These are phyloP conservation scores for Lophura swinhoii DNA, from an alignment of 2,797 vertebrate genomes.

Conservation along the genomic window DNA sequence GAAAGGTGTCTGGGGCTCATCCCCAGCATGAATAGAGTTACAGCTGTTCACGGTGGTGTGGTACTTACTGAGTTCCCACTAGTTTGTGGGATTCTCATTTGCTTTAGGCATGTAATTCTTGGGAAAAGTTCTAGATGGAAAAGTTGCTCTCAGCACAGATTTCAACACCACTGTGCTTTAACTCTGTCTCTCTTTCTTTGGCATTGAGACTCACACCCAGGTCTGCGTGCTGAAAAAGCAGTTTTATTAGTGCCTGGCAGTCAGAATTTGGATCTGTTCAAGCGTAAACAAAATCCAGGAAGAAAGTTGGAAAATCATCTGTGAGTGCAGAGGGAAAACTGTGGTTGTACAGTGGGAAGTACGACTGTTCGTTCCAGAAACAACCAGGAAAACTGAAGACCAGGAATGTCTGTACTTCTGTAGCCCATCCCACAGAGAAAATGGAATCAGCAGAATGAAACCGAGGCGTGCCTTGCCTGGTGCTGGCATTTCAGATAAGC, in stretches of 20 bases:
- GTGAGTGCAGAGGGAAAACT: background rate
- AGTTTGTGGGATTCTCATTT: background rate
- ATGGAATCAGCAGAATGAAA: background rate
- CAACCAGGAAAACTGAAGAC: background rate
- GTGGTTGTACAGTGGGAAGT: background rate
- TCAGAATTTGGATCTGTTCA: constrained; percentile 3
- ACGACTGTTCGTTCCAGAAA: background rate
- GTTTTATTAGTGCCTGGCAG: background rate
- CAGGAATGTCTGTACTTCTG: background rate
- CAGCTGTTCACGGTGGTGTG: fast-evolving
- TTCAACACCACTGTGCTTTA: background rate
- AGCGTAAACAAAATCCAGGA: background rate
- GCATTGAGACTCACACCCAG: background rate
- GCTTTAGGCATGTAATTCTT: background rate
- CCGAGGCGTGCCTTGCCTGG: fast-evolving
- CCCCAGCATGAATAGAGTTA: background rate
- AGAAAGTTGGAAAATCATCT: background rate
- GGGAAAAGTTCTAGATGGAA: background rate
- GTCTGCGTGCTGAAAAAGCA: background rate
- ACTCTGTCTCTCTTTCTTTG: background rate
- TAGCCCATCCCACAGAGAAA: background rate
- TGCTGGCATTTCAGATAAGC: background rate
- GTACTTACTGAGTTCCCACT: background rate
- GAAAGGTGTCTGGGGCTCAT: background rate
- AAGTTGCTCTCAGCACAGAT: background rate